Percentiles rank a stretch among this genome's conserved stretches.
phyloP scores from a whole-genome alignment of 2,888 invertebrate genomes.

The Deroplatys truncata region DNA sequence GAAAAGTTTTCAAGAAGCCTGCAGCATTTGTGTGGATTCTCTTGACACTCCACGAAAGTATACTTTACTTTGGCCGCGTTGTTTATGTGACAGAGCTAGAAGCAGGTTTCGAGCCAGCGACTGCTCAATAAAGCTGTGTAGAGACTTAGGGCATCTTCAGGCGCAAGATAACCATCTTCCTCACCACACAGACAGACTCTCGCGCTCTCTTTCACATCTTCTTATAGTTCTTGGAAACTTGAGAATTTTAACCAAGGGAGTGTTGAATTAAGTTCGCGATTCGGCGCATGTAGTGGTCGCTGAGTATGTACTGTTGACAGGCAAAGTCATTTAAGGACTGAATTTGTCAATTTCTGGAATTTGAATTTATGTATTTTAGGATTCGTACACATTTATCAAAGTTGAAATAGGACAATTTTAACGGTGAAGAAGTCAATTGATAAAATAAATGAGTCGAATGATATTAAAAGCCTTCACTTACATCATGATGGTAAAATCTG shows the following conservation, averaged over 20 bases:
- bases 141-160: neutral
- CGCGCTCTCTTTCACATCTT: neutral
- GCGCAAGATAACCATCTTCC: conserved; percentile 7
- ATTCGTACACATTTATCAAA: no score
- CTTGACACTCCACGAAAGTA: neutral
- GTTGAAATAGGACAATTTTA: no score
- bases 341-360: no score
- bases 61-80: neutral
- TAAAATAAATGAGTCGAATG: no score
- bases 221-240: neutral
- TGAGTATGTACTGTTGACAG: no score
- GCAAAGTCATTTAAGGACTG: no score
- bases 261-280: no score
- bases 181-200: neutral
- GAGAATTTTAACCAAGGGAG: neutral
- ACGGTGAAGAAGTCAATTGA: no score
- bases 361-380: no score
- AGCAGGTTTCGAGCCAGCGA: neutral
- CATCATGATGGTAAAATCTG: no score
- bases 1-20: neutral
- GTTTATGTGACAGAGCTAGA: conserved; percentile 4
- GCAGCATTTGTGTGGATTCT: neutral
- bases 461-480: no score
- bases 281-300: no score
- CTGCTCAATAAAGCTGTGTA: conserved; percentile 3